These are phyloP conservation scores for Apus apus DNA, from an alignment of 2,113 vertebrate genomes.

Conservation along the genomic window DNA sequence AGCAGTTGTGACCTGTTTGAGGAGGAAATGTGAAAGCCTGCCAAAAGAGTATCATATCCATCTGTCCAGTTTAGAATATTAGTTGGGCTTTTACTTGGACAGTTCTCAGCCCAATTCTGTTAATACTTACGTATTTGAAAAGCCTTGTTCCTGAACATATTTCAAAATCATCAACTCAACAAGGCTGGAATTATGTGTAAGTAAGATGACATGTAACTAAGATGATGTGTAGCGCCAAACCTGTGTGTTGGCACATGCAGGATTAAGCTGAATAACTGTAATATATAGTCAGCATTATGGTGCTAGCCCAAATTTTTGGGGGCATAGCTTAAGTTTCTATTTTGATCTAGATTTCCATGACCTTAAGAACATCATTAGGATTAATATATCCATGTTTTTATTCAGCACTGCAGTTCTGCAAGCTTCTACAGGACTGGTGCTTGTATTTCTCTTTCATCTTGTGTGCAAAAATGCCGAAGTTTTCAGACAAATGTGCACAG, in stretches of 20 bases:
- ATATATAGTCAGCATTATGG: background rate
- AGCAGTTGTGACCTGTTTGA: constrained; percentile 42
- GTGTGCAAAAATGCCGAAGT: background rate
- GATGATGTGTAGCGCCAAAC: background rate
- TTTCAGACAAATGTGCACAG: background rate
- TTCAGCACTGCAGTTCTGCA: background rate
- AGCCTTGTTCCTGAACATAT: background rate
- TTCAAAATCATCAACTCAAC: background rate
- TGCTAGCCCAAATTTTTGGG: background rate
- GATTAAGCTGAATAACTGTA: background rate
- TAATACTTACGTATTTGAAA: constrained; percentile 1
- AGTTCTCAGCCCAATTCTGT: background rate
- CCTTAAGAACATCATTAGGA: background rate
- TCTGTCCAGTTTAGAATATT: constrained; percentile 26
- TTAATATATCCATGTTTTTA: background rate
- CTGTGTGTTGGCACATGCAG: background rate
- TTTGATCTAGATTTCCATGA: background rate
- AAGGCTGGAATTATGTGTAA: background rate
- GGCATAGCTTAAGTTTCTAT: background rate
- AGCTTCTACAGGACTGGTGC: background rate
- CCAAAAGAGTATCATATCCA: constrained; percentile 32
- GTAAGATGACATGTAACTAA: background rate
- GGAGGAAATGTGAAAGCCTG: background rate
- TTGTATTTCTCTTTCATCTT: background rate
- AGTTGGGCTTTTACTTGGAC: background rate